Base-by-base conservation (phyloP, 2,888 invertebrate species). In the Druceiella hillmani region DNA sequence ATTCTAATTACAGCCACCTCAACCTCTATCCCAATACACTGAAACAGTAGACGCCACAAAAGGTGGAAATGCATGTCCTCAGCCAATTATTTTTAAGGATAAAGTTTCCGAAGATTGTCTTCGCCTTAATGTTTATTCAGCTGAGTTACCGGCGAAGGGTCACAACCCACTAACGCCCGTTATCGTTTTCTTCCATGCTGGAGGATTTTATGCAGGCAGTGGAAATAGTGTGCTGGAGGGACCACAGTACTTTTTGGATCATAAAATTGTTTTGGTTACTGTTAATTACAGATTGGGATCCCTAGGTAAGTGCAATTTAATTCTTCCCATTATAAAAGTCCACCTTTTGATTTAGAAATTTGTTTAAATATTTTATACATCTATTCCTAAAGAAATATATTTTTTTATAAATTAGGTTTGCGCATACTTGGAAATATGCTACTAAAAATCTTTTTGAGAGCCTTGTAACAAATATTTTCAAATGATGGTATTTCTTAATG, bases 181-280 rank as follows among this genome's bases (percentile, higher is more conserved):
- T 2, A 61, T 85, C 4, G 73, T 84, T 1, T 81, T 70, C 56
- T 71, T 85, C 41, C 84, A 83, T 58, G 73, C 78, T 0, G 84
- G 84, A 0, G 81, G 74, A n/a, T 83, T 79, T 56, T 78, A 79
- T 54, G 63, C 66, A 1, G 61, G 64, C 14, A 76, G 79, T 0
- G 79, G 75, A 0, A 75, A 76, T 47, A 83, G 80, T 38, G 58
- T 59, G 46, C 48, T 62, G 34, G 60, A 64, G 2, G 78, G 78
- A 1, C 82, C 83, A 0, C 67, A 76, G 46, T 78, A 81, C 50
- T 64, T 81, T 3, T 63, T 83, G 51, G 81, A 83, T 55, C 64
- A 75, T 26, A 78, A 81, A 41, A 56, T 83, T 14, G 78, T 83
- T 1, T 57, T 82, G 26, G 81, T 83, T 3, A 75, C 79, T 2